Evolutionary conservation across 2,888 invertebrate genomes (phyloP).

Genomic region (Metellina segmentata): DNA sequence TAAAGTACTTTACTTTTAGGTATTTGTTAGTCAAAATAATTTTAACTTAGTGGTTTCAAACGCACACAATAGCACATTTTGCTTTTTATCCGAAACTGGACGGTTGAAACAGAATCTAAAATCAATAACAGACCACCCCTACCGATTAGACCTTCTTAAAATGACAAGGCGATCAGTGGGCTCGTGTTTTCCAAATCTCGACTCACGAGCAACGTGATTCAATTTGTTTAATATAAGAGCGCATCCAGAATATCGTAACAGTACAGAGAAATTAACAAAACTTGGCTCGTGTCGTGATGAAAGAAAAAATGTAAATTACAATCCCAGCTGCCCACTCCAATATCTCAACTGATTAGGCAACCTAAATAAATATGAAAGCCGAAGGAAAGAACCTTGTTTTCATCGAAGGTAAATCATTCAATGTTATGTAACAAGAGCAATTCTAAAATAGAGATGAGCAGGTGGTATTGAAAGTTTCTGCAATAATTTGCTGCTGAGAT

Average conservation of each 20-base stretch:
- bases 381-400: background rate
- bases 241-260: background rate
- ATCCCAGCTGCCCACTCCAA: background rate
- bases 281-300: conserved; percentile 23
- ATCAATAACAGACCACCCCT: conserved; percentile 17
- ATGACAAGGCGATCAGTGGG: conserved; percentile 27
- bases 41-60: too few relatives aligned
- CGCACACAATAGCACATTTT: too few relatives aligned
- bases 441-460: background rate
- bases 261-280: background rate
- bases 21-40: too few relatives aligned
- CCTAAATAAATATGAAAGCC: background rate
- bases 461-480: too few relatives aligned
- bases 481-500: too few relatives aligned
- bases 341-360: background rate
- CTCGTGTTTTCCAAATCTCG: background rate
- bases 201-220: conserved; percentile 37
- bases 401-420: background rate
- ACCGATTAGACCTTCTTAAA: background rate
- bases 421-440: background rate
- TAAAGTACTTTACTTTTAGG: too few relatives aligned
- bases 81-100: too few relatives aligned
- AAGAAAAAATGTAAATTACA: conserved; percentile 2
- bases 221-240: conserved; percentile 16
- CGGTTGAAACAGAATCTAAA: background rate